Percentiles rank a stretch among this genome's conserved stretches.
These are phyloP conservation scores for Holotrichia oblita DNA, from an alignment of 1,140 invertebrate species.

Conservation along the genomic window DNA sequence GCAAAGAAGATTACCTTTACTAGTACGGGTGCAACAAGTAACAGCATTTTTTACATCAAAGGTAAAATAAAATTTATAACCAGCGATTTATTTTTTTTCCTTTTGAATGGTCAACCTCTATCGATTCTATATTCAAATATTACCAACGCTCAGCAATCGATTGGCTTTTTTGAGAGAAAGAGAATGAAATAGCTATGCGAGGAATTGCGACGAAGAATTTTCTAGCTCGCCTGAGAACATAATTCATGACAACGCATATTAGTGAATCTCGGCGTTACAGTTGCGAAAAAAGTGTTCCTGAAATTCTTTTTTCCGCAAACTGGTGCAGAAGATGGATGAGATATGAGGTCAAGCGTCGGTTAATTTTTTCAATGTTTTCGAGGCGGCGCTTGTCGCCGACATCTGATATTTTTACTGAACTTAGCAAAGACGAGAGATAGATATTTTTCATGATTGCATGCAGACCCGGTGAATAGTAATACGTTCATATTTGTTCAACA, in stretches of 20 bases:
- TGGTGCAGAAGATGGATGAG: not conserved
- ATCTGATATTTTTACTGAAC: no score
- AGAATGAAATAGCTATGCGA: not conserved
- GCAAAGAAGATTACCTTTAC: not conserved
- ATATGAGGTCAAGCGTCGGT: not conserved
- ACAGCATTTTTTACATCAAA: not conserved
- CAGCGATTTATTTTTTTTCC: not conserved
- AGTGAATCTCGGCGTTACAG: not conserved
- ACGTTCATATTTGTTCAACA: no score
- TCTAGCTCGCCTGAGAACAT: not conserved
- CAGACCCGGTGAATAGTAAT: no score
- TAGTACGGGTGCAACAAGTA: not conserved
- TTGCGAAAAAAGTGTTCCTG: not conserved
- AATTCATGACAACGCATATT: slow-evolving; percentile 17
- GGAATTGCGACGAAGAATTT: not conserved
- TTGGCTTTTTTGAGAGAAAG: not conserved
- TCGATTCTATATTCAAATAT: not conserved
- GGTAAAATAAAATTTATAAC: not conserved
- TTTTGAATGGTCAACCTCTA: not conserved
- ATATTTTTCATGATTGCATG: no score
- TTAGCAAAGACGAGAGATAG: no score
- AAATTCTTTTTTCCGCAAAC: not conserved
- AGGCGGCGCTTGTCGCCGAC: no score
- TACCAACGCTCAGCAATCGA: not conserved
- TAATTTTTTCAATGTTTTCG: not conserved